These are phyloP conservation scores for Cephus pygmeus DNA, from an alignment of 2,888 invertebrate species.

Conservation along the genomic window DNA sequence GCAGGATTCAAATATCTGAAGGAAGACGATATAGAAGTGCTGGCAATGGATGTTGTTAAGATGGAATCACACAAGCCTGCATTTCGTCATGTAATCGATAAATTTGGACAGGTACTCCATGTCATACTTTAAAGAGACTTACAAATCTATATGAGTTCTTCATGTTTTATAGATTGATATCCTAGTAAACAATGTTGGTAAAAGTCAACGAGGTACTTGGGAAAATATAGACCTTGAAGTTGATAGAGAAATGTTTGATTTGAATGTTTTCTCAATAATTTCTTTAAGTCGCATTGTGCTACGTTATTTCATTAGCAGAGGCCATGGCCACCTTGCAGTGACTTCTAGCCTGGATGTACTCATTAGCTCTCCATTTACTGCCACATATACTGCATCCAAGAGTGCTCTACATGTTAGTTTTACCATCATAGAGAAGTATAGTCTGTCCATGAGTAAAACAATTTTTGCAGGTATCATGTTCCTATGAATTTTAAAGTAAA, in stretches of 20 bases:
- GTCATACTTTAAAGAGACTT: background rate
- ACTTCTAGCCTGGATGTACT: slow-evolving; percentile 82
- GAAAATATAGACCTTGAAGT: slow-evolving; percentile 77
- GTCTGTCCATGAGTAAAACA: too few relatives aligned
- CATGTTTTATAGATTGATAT: slow-evolving; percentile 72
- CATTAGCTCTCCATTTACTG: slow-evolving; percentile 74
- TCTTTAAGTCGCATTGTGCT: slow-evolving; percentile 78
- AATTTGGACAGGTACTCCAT: slow-evolving; percentile 69
- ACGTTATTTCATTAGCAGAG: slow-evolving; percentile 71
- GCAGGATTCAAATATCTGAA: slow-evolving; percentile 53
- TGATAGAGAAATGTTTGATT: slow-evolving; percentile 79
- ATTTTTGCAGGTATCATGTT: too few relatives aligned
- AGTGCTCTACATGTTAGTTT: slow-evolving; percentile 78
- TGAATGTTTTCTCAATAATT: slow-evolving; percentile 81
- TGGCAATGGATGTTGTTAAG: slow-evolving; percentile 77
- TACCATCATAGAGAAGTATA: background rate
- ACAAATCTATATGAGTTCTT: background rate
- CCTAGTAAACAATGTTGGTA: slow-evolving; percentile 84
- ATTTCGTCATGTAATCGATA: slow-evolving; percentile 72
- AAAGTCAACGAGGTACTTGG: slow-evolving; percentile 81
- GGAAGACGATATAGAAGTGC: slow-evolving; percentile 74
- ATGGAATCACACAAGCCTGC: slow-evolving; percentile 71
- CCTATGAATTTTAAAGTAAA: too few relatives aligned
- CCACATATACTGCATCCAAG: slow-evolving; percentile 79
- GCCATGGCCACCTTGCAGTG: slow-evolving; percentile 77